Conservation (phyloP, 2,888 invertebrate genomes). For the Ochlodes sylvanus region DNA sequence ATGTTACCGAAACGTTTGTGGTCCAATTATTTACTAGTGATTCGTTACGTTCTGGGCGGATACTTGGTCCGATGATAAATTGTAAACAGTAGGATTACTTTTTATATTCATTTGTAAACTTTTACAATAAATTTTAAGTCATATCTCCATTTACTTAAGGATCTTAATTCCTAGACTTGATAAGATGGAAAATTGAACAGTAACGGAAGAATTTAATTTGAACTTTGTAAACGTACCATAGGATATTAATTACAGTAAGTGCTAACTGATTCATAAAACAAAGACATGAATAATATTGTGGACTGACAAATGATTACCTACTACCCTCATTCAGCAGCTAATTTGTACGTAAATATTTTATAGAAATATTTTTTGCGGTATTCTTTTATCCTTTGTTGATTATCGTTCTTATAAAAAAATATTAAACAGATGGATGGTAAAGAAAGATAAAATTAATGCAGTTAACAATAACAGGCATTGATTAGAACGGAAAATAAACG, state of each 20-base stretch:
- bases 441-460: slow-evolving; percentile 41
- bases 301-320: slow-evolving; percentile 75
- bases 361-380: slow-evolving; percentile 6
- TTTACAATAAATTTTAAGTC: slow-evolving; percentile 51
- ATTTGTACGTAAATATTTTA: slow-evolving; percentile 74
- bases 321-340: slow-evolving; percentile 76
- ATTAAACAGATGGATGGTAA: slow-evolving; percentile 42
- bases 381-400: slow-evolving; percentile 6
- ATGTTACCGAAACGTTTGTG: slow-evolving; percentile 76
- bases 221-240: slow-evolving; percentile 55
- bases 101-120: slow-evolving; percentile 55
- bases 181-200: slow-evolving; percentile 41
- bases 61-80: slow-evolving; percentile 82
- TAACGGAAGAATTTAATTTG: slow-evolving; percentile 50
- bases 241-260: slow-evolving; percentile 50
- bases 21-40: slow-evolving; percentile 83
- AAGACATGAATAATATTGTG: slow-evolving; percentile 73
- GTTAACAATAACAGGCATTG: slow-evolving; percentile 72
- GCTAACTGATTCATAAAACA: slow-evolving; percentile 46
- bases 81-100: slow-evolving; percentile 72
- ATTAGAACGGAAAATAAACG: slow-evolving; percentile 76
- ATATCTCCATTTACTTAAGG: slow-evolving; percentile 48
- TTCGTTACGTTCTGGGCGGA: slow-evolving; percentile 82
- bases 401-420: slow-evolving; percentile 31
- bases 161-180: slow-evolving; percentile 34